phyloP scores from a whole-genome alignment of 1,140 invertebrate species.

The Oryctes rhinoceros region DNA sequence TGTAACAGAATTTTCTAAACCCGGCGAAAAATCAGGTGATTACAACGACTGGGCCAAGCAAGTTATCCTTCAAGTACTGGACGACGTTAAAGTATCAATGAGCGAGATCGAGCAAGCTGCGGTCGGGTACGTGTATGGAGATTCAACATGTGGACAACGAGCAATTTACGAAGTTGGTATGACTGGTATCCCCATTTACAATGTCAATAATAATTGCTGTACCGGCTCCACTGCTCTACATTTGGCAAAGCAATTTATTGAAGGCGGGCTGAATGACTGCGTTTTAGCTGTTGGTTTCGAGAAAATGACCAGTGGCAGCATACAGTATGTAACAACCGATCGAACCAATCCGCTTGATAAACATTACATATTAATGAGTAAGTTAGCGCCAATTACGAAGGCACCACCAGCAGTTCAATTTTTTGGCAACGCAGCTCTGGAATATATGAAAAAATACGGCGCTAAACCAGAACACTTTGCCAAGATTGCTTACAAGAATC shows the following conservation, averaged over 20 bases:
- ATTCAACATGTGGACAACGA: constrained; percentile 95
- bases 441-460: constrained; percentile 98
- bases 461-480: constrained; percentile 92
- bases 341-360: constrained; percentile 93
- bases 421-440: constrained; percentile 95
- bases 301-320: constrained; percentile 95
- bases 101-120: not conserved
- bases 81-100: not conserved
- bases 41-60: not conserved
- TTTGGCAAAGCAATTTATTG: constrained; percentile 89
- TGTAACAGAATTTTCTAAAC: not conserved
- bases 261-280: constrained; percentile 85
- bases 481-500: constrained; percentile 98
- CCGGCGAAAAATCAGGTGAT: not conserved
- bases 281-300: constrained; percentile 95
- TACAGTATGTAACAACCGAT: constrained; percentile 82
- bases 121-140: constrained; percentile 63
- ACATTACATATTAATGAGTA: constrained; percentile 86
- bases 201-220: constrained; percentile 98
- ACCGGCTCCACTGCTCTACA: constrained; percentile 94
- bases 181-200: constrained; percentile 96
- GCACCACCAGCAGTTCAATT: constrained; percentile 91
- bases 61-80: not conserved
- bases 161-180: constrained; percentile 92
- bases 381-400: constrained; percentile 78